phyloP scores from a whole-genome alignment of 2,797 vertebrate species.

The Ctenopoma multispine region DNA sequence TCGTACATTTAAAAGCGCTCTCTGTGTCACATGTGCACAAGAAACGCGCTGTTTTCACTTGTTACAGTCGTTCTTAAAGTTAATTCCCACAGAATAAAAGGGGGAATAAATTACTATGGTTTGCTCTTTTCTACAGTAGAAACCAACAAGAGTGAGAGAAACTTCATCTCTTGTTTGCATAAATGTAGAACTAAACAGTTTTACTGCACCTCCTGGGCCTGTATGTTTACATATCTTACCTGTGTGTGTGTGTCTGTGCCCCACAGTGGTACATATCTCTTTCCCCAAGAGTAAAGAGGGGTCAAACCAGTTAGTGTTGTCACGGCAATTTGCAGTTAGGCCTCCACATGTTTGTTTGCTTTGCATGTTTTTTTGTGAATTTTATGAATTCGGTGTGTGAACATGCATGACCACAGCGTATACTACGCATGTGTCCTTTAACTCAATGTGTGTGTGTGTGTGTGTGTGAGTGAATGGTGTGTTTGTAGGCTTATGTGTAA shows the following conservation, averaged over 20 bases:
- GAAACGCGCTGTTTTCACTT: conserved; percentile 2
- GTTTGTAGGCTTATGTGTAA: conserved; percentile 57
- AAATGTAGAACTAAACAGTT: not conserved
- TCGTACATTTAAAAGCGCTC: not conserved
- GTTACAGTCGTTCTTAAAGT: conserved; percentile 7
- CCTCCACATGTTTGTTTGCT: conserved; percentile 71
- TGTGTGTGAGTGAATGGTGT: conserved; percentile 44
- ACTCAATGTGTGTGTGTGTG: conserved; percentile 39
- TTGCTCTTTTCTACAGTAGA: not conserved
- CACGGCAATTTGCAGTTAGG: conserved; percentile 67
- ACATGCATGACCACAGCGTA: not conserved
- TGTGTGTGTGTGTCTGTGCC: conserved; percentile 23
- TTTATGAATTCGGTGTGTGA: conserved; percentile 50
- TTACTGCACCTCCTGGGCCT: not conserved
- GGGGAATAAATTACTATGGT: too few relatives aligned
- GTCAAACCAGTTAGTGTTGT: conserved; percentile 80
- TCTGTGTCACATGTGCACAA: conserved; percentile 3
- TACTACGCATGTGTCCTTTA: conserved; percentile 34
- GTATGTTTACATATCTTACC: conserved; percentile 29
- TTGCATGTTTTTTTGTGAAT: conserved; percentile 51
- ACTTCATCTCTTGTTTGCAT: not conserved
- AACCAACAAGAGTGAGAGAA: not conserved
- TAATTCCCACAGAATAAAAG: not conserved
- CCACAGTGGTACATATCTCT: conserved; percentile 57
- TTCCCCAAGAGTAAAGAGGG: conserved; percentile 70